Conservation (phyloP, 2,797 vertebrate genomes). For the Galago senegalensis region DNA sequence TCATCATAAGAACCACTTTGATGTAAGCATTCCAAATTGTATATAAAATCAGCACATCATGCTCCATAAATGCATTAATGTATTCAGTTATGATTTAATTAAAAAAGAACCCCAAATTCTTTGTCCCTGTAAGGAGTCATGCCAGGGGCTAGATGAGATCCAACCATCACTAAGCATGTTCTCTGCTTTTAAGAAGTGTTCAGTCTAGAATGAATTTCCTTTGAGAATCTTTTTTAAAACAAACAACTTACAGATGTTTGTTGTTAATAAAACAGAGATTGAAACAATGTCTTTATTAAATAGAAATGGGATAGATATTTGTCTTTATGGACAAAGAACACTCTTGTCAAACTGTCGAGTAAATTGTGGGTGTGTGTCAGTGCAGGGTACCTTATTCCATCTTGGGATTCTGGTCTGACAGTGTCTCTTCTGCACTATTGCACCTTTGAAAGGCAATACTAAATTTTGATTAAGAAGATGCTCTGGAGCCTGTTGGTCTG, state of each 20-base stretch:
- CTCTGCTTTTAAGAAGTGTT: not conserved
- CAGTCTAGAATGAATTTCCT: not conserved
- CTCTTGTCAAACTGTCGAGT: not conserved
- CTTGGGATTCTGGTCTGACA: not conserved
- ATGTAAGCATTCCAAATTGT: too few relatives aligned
- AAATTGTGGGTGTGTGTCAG: accelerated
- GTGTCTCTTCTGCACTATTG: not conserved
- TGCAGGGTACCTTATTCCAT: accelerated
- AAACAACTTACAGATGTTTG: not conserved
- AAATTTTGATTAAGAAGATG: not conserved
- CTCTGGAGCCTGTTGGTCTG: not conserved
- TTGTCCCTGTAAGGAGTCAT: not conserved
- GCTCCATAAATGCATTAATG: too few relatives aligned
- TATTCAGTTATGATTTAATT: too few relatives aligned
- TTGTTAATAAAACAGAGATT: not conserved
- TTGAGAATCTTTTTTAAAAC: not conserved
- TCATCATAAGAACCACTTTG: not conserved
- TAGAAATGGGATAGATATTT: not conserved
- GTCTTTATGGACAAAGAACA: not conserved
- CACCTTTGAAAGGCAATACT: not conserved
- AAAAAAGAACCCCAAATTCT: not conserved
- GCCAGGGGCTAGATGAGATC: not conserved
- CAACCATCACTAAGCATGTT: not conserved
- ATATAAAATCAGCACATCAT: too few relatives aligned
- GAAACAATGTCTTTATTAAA: not conserved